These are phyloP conservation scores for Whitmania pigra DNA, from an alignment of 1,140 invertebrate species.

Conservation along the genomic window DNA sequence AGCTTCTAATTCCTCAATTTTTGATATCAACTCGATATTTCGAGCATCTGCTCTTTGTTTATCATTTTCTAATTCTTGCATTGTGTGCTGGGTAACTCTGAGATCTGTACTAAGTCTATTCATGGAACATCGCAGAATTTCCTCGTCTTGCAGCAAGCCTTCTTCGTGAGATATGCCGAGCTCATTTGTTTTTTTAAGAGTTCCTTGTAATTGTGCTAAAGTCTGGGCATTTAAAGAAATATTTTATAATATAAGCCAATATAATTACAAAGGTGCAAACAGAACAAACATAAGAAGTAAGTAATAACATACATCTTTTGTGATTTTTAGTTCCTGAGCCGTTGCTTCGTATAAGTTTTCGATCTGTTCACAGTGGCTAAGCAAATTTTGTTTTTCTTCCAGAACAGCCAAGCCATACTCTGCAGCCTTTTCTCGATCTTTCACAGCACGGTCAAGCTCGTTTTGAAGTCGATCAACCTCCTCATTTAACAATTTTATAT, in stretches of 20 bases:
- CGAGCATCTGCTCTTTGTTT: slow-evolving; percentile 31
- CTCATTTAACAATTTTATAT: neutral
- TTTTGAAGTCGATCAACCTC: slow-evolving; percentile 47
- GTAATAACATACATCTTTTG: slow-evolving; percentile 65
- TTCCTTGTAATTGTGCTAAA: slow-evolving; percentile 81
- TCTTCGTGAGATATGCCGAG: slow-evolving; percentile 95
- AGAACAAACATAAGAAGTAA: neutral
- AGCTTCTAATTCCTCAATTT: slow-evolving; percentile 61
- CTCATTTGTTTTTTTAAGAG: slow-evolving; percentile 74
- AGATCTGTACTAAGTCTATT: slow-evolving; percentile 77
- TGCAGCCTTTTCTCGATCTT: slow-evolving; percentile 85
- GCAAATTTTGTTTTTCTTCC: slow-evolving; percentile 76
- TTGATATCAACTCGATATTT: slow-evolving; percentile 52
- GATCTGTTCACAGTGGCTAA: slow-evolving; percentile 71
- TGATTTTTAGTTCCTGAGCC: slow-evolving; percentile 77
- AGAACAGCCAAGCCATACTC: slow-evolving; percentile 85
- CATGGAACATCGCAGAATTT: slow-evolving; percentile 76
- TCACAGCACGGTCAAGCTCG: slow-evolving; percentile 72
- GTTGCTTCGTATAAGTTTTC: slow-evolving; percentile 65
- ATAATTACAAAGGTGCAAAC: slow-evolving; percentile 21
- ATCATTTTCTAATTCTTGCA: slow-evolving; percentile 31
- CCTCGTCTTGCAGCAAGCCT: slow-evolving; percentile 80
- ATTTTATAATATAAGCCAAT: slow-evolving; percentile 5
- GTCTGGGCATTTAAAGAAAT: slow-evolving; percentile 53
- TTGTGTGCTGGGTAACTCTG: slow-evolving; percentile 32